Evolutionary conservation across 1,140 invertebrate genomes (phyloP).

Genomic region (Galendromus occidentalis): DNA sequence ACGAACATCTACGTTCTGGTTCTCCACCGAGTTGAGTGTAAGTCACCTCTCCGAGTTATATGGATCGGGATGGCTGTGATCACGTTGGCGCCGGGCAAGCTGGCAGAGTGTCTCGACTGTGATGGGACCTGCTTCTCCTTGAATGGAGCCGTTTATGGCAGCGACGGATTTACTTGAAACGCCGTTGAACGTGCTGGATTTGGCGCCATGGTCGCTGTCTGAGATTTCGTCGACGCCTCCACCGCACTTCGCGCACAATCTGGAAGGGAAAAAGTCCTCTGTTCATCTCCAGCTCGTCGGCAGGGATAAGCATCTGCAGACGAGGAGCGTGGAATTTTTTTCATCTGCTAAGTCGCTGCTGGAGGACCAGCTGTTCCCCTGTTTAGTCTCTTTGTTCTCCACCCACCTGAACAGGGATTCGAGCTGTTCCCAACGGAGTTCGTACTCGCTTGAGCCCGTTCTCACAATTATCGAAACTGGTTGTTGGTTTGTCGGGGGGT

Average conservation of each 20-base stretch:
- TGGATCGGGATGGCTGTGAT: background rate
- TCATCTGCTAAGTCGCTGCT: too few species aligned
- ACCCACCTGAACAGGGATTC: background rate
- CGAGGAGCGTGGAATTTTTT: too few species aligned
- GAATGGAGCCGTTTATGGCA: background rate
- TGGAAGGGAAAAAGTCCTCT: background rate
- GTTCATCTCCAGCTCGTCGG: too few species aligned
- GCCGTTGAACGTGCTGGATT: background rate
- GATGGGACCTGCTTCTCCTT: background rate
- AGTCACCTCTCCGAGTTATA: constrained; percentile 10
- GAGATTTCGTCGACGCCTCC: background rate
- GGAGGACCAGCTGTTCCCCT: too few species aligned
- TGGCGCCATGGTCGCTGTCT: background rate
- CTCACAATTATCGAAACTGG: background rate
- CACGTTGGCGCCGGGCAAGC: background rate
- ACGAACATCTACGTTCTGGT: background rate
- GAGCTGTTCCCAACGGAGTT: background rate
- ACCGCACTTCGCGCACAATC: background rate
- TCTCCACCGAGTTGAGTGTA: constrained; percentile 11
- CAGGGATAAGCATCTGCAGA: too few species aligned
- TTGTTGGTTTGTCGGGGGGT: background rate
- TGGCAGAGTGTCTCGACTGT: constrained; percentile 4
- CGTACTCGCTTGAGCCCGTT: background rate
- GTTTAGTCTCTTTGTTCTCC: too few species aligned
- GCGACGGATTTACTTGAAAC: background rate